A percentile compares a stretch with the other conserved stretches of the same genome.
These are phyloP conservation scores for Meta bourneti DNA, from an alignment of 2,888 invertebrate species.

Conservation along the genomic window DNA sequence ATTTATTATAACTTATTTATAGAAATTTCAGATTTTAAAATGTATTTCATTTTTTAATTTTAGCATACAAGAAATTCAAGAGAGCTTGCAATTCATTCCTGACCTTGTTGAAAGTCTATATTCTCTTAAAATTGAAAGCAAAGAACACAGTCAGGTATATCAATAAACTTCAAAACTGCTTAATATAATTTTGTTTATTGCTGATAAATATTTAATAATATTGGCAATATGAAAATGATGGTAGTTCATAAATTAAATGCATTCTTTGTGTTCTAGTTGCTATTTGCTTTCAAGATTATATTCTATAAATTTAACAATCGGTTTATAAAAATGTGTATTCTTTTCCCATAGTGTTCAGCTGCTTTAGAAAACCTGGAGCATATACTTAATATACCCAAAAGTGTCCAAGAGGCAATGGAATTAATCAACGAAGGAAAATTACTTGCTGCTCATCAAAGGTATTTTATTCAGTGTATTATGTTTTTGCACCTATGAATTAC, in stretches of 20 bases:
- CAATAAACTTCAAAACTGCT: not conserved
- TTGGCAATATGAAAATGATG: not conserved
- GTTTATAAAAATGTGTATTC: not conserved
- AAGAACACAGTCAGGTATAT: constrained; percentile 90
- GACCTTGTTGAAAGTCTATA: constrained; percentile 90
- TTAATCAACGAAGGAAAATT: constrained; percentile 97
- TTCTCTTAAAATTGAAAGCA: constrained; percentile 94
- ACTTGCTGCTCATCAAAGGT: constrained; percentile 93
- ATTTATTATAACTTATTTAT: too few species aligned
- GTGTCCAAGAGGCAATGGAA: constrained; percentile 95
- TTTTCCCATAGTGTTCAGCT: constrained; percentile 85
- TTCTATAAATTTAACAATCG: too few species aligned
- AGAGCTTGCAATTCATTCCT: constrained; percentile 88
- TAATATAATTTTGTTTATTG: not conserved
- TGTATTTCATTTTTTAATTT: constrained; percentile 47
- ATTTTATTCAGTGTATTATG: constrained; percentile 18
- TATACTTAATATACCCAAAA: constrained; percentile 98
- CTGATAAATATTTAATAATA: not conserved
- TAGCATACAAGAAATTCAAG: constrained; percentile 89
- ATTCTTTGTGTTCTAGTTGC: too few species aligned
- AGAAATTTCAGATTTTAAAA: too few species aligned
- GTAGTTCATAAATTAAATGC: too few species aligned
- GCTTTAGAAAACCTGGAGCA: constrained; percentile 99
- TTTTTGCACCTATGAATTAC: not conserved
- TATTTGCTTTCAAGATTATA: too few species aligned